Evolutionary conservation across 2,113 vertebrate species (phyloP), one percentile per base, ranked within the genome.

Genomic region (Morone chrysops): DNA sequence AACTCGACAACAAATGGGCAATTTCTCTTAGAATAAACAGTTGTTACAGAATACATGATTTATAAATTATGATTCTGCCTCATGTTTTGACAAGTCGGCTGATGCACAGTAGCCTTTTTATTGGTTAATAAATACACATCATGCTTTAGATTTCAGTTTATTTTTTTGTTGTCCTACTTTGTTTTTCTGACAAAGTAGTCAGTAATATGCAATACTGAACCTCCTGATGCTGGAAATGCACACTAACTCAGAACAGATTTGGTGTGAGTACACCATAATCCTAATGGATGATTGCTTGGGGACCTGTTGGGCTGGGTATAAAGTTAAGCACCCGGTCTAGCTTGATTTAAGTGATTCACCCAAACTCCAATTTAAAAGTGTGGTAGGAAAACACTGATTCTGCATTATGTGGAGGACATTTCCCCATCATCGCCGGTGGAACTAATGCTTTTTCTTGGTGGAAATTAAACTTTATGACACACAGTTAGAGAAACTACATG

Each of bases 261-360:
- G 57, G 61, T 65, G 68, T 38, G 48, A 75, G 25, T 22, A 8
- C 61, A 53, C 10, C 57, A 73, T 78, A 65, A 82, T 82, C 84
- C 50, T 73, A 48, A 80, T 51, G 54, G 47, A 77, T 57, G 62
- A 73, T 66, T 87, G 57, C 69, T 82, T 56, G 45, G 69, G 68
- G 75, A 78, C 53, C 75, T 50, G 48, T 59, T 16, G 48, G 6
- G 48, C 16, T 67, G 31, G 2, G 31, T 31, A 31, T 31, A 31
- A 31, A 31, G 31, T 31, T 31, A 31, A 31, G 31, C 3, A 31
- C 31, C 31, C 31, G 3, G 31, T 31, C 31, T 31, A 31, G 31
- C 2, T 31, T 4, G 5, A 56, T 53, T 69, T 57, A 4, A 48
- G 36, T 61, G 53, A 60, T 38, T 74, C 16, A 78, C 25, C 18